Percentiles rank a stretch among this genome's conserved stretches.
Conservation (phyloP, 23 tunicate species). For the Halocynthia roretzi region DNA sequence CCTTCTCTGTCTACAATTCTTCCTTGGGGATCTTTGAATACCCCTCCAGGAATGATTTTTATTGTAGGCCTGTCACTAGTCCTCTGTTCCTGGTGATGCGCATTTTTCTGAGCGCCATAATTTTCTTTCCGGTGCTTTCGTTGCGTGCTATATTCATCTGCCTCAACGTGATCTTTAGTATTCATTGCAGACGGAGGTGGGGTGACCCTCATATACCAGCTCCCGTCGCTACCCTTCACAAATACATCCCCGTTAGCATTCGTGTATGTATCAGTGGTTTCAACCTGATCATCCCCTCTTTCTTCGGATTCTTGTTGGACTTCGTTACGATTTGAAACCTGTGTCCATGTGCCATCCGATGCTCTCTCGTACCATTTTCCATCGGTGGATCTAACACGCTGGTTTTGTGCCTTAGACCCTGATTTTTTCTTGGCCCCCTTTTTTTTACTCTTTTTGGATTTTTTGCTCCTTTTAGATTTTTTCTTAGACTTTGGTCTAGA, state of each 20-base stretch:
- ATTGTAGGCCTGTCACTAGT: not conserved
- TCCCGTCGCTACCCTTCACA: constrained; percentile 68
- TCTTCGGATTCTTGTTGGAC: not conserved
- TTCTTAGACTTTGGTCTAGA: not conserved
- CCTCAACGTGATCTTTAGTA: not conserved
- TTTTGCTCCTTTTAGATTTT: constrained; percentile 2
- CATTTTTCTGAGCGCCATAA: not conserved
- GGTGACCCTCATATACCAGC: constrained; percentile 76
- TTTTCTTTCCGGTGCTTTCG: not conserved
- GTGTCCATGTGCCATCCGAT: constrained; percentile 57
- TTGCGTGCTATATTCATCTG: not conserved
- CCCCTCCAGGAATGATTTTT: not conserved
- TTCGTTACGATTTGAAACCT: not conserved
- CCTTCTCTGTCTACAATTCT: constrained; percentile 8
- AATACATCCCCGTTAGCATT: constrained; percentile 56
- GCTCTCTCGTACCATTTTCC: constrained; percentile 86
- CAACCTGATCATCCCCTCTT: not conserved
- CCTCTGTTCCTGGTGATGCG: not conserved
- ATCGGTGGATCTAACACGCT: constrained; percentile 60
- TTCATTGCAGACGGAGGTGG: constrained; percentile 24
- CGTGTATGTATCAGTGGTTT: constrained; percentile 15
- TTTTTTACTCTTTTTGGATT: constrained; percentile 2
- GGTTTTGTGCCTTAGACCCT: constrained; percentile 3
- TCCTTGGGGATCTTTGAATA: constrained; percentile 9
- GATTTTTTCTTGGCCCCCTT: not conserved